Base-by-base conservation (phyloP, 2,888 invertebrate genomes). In the Thymelicus acteon region DNA sequence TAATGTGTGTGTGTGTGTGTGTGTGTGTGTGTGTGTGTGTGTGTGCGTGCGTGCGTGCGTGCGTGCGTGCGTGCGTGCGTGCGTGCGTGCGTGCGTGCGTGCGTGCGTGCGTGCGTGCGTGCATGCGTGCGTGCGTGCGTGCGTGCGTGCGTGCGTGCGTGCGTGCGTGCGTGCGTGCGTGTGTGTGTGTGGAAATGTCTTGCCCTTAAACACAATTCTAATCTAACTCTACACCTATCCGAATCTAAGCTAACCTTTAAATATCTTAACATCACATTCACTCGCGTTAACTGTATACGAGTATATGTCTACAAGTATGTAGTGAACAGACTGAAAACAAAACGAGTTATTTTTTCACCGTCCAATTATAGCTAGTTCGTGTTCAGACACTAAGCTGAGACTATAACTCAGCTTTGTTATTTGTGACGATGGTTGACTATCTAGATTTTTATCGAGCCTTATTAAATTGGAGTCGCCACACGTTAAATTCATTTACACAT, bases 391-490 rank as follows among this genome's bases (percentile, higher is more conserved):
- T 60, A 65, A 60, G 71, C 65, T 19, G 19, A 19, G 19, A 19
- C 19, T 47, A 65, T 71, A 71, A 71, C 71, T 71, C 71, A 66
- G 71, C 65, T 66, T 66, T 71, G 71, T 71, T 71, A 71, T 71
- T 66, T 71, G 71, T 71, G 71, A 64, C 65, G 65, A 70, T 64
- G 63, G 57, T 49, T 57, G 48, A 39, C 58, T 60, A 65, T 65
- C 71, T 71, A 66, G 71, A 71, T 71, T 71, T 73, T 72, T 73
- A 73, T 72, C 72, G 60, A 48, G 37, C 52, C 66, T 63, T 69
- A 64, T 73, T 72, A 72, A 73, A 73, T 70, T 54, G 71, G 49
- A 57, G 60, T 60, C 60, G 61, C 60, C 71, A 65, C 65, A 60
- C 65, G 65, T 71, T 65, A 60, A 71, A 71, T 71, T 60, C 65